phyloP scores from a whole-genome alignment of 2,888 invertebrate genomes.

The Syritta pipiens region DNA sequence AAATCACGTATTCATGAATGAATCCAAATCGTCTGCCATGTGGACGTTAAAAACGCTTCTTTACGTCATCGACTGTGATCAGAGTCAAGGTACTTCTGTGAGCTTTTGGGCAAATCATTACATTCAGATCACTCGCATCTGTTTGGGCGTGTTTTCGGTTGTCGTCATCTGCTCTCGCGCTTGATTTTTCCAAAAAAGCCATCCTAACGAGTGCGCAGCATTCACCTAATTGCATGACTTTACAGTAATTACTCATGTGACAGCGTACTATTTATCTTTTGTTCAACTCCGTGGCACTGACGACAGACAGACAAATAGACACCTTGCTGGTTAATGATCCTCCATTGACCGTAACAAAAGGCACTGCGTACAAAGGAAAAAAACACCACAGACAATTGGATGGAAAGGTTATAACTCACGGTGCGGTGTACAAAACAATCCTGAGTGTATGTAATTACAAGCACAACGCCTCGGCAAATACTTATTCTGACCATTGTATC shows the following conservation, averaged over 20 bases:
- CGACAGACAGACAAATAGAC: slow-evolving; percentile 29
- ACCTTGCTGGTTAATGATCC: slow-evolving; percentile 27
- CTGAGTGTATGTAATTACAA: slow-evolving; percentile 32
- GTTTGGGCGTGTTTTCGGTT: not conserved
- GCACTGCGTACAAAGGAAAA: slow-evolving; percentile 2
- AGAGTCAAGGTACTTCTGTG: too few relatives aligned
- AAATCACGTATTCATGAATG: slow-evolving; percentile 32
- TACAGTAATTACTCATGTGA: slow-evolving; percentile 36
- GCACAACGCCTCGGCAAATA: not conserved
- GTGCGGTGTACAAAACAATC: slow-evolving; percentile 7
- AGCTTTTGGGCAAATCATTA: too few relatives aligned
- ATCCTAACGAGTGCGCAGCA: too few relatives aligned
- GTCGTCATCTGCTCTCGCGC: not conserved
- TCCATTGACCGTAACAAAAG: slow-evolving; percentile 35
- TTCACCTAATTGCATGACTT: slow-evolving; percentile 46
- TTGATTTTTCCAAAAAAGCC: not conserved
- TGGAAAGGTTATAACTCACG: slow-evolving; percentile 14
- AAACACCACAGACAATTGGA: slow-evolving; percentile 10
- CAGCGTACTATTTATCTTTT: slow-evolving; percentile 34
- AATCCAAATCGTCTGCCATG: not conserved
- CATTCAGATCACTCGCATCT: too few relatives aligned
- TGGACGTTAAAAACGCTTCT: not conserved
- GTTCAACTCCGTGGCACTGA: slow-evolving; percentile 9
- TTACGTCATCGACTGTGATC: not conserved
- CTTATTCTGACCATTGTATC: slow-evolving; percentile 1